Conservation (phyloP, 92 coral and sea anemone genomes). For the Pocillopora grandis region DNA sequence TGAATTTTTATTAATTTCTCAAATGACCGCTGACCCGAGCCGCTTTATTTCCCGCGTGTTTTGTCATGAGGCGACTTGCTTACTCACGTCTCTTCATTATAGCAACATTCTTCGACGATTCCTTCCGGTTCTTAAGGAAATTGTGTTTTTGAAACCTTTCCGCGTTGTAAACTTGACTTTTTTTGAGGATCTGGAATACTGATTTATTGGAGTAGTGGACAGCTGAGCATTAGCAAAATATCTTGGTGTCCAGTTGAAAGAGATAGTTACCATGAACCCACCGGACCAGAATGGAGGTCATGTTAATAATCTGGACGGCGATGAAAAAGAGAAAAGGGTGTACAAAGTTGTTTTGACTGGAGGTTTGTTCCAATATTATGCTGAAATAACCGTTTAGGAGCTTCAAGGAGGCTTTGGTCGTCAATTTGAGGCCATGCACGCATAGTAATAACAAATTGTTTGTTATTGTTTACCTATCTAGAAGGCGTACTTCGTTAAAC, state of each 20-base stretch:
- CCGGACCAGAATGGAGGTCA: neutral
- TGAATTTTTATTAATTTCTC: neutral
- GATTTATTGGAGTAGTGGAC: neutral
- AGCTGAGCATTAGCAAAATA: neutral
- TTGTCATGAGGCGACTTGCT: neutral
- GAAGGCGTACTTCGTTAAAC: no score
- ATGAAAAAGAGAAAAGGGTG: conserved; percentile 45
- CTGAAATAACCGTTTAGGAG: neutral
- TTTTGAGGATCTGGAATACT: neutral
- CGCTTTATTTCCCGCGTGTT: conserved; percentile 23
- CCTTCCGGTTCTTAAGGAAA: neutral
- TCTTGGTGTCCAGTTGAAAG: neutral
- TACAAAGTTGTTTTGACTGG: conserved; percentile 93
- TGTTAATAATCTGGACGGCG: neutral
- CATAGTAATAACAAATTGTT: no score
- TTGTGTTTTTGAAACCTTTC: neutral
- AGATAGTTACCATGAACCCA: neutral
- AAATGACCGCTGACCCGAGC: conserved; percentile 22
- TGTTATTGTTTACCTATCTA: no score
- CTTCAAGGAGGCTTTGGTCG: neutral
- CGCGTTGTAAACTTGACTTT: neutral
- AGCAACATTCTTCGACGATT: neutral
- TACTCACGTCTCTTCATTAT: neutral
- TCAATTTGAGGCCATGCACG: neutral
- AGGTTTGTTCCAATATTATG: conserved; percentile 61